Base-by-base conservation (phyloP, 2,113 vertebrate genomes). In the Heloderma charlesbogerti region DNA sequence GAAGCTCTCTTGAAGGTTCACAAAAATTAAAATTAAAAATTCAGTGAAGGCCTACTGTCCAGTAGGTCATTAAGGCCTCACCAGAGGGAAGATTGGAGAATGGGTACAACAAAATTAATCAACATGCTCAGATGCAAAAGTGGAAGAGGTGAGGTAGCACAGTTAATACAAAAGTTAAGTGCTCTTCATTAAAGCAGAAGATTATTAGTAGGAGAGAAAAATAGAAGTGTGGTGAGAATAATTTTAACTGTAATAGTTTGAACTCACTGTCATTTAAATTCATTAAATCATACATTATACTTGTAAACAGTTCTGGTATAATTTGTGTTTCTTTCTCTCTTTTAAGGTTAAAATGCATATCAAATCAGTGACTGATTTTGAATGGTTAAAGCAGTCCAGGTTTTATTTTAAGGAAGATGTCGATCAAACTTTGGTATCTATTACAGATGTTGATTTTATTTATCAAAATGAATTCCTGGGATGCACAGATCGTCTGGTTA, bases 391-490 rank as follows among this genome's bases (percentile, higher is more conserved):
- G 91, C 99, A 99, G 95, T 98, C 97, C 5, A 95, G 98, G 91
- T 99, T 99, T 95, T 99, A 99, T 96, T 99, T 98, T 94, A 95
- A 97, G 71, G 98, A 99, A 91, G 98, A 99, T 83, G 82, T 96
- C 0, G 97, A 99, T 96, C 95, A 97, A 0, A 97, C 98, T 22
- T 45, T 98, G 12, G 98, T 99, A 74, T 97, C 97, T 8, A 99
- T 99, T 96, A 99, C 99, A 34, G 98, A 99, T 87, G 98, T 99
- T 93, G 97, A 98, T 94, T 99, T 99, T 96, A 20, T 96, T 94
- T 99, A 99, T 96, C 98, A 98, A 91, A 99, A 99, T 88, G 99
- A 99, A 71, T 99, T 98, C 97, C 97, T 99, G 87, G 98, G 98
- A 92, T 99, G 98, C 91, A 99, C 98, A 0, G 98, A 99, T 96